phyloP scores from a whole-genome alignment of 2,797 vertebrate genomes.

The Hybognathus amarus region DNA sequence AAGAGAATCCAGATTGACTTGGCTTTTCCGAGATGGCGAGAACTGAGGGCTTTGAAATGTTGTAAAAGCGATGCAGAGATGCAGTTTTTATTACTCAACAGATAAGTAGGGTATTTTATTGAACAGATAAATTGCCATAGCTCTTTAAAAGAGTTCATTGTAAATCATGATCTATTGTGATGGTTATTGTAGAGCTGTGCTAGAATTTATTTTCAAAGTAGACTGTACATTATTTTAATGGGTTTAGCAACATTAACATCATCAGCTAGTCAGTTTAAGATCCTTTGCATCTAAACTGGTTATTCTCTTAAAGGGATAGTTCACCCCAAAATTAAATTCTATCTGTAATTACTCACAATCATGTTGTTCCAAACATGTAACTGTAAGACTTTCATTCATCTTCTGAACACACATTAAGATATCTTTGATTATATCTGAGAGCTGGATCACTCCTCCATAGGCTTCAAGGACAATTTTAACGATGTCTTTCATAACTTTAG shows the following conservation, averaged over 20 bases:
- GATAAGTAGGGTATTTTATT: neutral
- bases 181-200: neutral
- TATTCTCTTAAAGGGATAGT: neutral
- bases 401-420: too few relatives aligned
- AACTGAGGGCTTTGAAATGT: neutral
- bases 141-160: too few relatives aligned
- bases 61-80: neutral
- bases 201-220: neutral
- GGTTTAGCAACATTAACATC: neutral
- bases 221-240: neutral
- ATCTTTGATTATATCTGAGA: too few relatives aligned
- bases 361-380: too few relatives aligned
- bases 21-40: neutral
- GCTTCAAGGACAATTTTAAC: too few relatives aligned
- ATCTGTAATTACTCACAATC: too few relatives aligned
- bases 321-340: too few relatives aligned
- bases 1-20: neutral
- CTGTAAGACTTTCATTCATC: too few relatives aligned
- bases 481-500: too few relatives aligned
- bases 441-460: too few relatives aligned
- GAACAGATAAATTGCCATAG: neutral
- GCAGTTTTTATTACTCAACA: neutral
- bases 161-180: neutral
- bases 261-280: neutral
- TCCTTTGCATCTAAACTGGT: neutral